Evolutionary conservation across 2,113 vertebrate species (phyloP), one percentile per base, ranked within the genome.

Genomic region (Solenodon paradoxus): DNA sequence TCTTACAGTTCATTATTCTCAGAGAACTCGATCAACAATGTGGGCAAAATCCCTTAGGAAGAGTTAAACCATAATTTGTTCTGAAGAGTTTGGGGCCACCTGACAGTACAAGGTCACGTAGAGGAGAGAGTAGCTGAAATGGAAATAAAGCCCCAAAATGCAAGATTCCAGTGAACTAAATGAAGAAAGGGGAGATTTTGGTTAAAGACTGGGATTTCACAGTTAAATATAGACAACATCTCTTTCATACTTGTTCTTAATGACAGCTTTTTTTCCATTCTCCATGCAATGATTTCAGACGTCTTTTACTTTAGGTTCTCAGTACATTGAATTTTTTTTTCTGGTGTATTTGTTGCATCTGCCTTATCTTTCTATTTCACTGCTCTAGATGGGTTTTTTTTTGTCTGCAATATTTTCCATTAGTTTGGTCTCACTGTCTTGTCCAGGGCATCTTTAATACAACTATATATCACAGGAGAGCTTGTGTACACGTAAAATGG

Each of bases 201-300:
- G 28, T 26, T 90, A 4, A 77, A 94, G 59, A 81, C 17, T 86
- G 40, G 74, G 47, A 10, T 26, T 51, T 35, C 40, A 42, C 19
- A 49, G 24, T 61, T 59, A 83, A 86, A 91, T 13, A 9, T 59
- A n/a, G 10, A 40, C 24, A 45, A 69, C 32, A 45, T 59, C n/a
- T 57, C 10, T 95, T 88, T 91, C 75, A 78, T 45, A 10, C 6
- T 72, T 22, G 55, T 40, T 96, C 51, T 94, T 92, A 83, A 90
- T 87, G 47, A 77, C 26, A 77, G 30, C 42, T 40, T n/a, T n/a
- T n/a, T n/a, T n/a, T 35, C 42, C 20, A 24, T 88, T 92, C 47
- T 61, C 53, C 55, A 68, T 82, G 53, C 66, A 68, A 92, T 85
- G 38, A 86, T 81, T 74, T 86, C n/a, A 40, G 72, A 91, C 79